Evolutionary conservation across 2,888 invertebrate species (phyloP).

Genomic region (Nyleta sp.): DNA sequence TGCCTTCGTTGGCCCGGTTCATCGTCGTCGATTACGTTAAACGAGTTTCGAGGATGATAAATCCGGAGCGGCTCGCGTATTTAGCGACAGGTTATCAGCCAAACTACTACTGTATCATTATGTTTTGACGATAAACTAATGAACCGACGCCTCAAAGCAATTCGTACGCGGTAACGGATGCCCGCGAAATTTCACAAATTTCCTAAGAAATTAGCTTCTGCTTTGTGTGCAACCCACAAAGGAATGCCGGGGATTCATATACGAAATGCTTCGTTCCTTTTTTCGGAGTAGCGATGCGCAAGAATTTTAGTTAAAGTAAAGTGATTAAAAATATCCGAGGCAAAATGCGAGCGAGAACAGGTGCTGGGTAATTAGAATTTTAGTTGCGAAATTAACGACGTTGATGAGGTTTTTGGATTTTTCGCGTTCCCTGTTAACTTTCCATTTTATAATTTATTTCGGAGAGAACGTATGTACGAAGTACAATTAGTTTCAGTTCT

Average conservation of each 20-base stretch:
- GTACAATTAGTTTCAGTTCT: neutral
- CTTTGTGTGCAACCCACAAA: conserved; percentile 2
- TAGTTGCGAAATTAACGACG: neutral
- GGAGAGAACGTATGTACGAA: neutral
- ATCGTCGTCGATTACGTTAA: conserved; percentile 54
- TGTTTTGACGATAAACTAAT: conserved; percentile 48
- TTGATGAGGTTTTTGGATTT: neutral
- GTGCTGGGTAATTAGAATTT: conserved; percentile 23
- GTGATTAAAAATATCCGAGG: neutral
- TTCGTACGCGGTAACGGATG: no score
- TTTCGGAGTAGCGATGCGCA: neutral
- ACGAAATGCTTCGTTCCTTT: no score
- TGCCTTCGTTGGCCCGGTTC: conserved; percentile 32
- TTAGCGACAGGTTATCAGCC: conserved; percentile 47
- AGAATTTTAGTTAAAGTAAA: neutral
- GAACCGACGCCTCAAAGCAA: conserved; percentile 27
- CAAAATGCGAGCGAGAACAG: conserved; percentile 16
- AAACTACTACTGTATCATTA: conserved; percentile 40
- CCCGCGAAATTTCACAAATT: neutral
- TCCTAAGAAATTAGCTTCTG: neutral
- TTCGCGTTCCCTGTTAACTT: neutral
- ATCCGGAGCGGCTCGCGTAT: conserved; percentile 29
- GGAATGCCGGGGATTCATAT: neutral
- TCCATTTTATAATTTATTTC: neutral
- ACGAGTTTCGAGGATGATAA: conserved; percentile 52